Conservation (phyloP, 2,113 vertebrate genomes). For the Nestor notabilis region DNA sequence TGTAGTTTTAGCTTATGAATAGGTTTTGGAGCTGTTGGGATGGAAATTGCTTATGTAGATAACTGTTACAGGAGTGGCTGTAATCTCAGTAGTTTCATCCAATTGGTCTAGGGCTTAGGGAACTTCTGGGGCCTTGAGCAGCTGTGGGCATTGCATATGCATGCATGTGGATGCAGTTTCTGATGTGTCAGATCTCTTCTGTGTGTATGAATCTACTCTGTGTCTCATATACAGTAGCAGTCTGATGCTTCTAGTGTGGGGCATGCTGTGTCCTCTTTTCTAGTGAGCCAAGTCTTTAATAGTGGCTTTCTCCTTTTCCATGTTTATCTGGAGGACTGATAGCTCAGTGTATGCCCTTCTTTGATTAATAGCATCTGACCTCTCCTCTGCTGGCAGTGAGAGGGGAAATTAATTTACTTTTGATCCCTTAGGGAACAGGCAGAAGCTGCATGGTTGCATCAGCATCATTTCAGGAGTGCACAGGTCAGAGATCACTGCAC, state of each 20-base stretch:
- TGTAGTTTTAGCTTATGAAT: neutral
- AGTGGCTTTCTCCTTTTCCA: neutral
- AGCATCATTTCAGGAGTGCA: neutral
- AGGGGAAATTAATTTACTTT: neutral
- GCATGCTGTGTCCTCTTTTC: neutral
- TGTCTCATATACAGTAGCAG: neutral
- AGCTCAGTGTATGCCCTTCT: neutral
- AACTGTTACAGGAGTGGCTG: neutral
- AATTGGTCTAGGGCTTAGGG: neutral
- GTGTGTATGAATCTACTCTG: neutral
- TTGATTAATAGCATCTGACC: neutral
- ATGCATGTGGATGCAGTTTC: rapidly evolving
- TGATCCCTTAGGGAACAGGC: neutral
- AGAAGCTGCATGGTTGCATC: neutral
- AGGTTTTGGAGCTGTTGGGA: neutral
- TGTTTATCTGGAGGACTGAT: neutral
- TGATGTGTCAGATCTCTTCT: neutral
- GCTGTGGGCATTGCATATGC: neutral
- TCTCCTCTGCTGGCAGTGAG: neutral
- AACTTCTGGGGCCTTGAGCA: neutral
- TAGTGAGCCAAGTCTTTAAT: neutral
- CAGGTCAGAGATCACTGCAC: neutral
- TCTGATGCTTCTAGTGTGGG: neutral
- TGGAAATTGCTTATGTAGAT: neutral
- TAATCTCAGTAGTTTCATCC: neutral